phyloP scores from a whole-genome alignment of 2,113 vertebrate genomes.

The Epinephelus fuscoguttatus region DNA sequence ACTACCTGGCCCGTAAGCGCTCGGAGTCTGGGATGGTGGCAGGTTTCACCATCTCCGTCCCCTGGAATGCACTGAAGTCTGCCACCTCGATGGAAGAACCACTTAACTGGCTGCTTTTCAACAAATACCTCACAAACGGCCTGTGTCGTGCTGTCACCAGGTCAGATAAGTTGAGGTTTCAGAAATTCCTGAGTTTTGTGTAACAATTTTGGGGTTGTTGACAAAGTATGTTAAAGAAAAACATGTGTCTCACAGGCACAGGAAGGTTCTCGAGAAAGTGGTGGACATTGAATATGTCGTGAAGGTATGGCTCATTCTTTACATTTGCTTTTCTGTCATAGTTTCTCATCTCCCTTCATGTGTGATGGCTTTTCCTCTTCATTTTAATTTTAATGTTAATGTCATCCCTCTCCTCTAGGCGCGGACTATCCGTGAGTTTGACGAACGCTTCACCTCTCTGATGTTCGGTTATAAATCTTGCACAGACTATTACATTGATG shows the following conservation, averaged over 20 bases:
- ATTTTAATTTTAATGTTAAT: accelerated
- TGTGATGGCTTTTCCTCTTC: accelerated
- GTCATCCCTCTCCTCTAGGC: slow-evolving; percentile 74
- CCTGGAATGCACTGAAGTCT: slow-evolving; percentile 86
- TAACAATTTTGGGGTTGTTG: too few relatives aligned
- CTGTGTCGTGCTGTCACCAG: slow-evolving; percentile 71
- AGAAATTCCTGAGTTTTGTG: too few relatives aligned
- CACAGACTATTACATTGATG: slow-evolving; percentile 83
- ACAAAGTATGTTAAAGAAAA: too few relatives aligned
- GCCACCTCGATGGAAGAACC: slow-evolving; percentile 85
- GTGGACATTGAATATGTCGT: slow-evolving; percentile 86
- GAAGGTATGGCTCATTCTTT: slow-evolving; percentile 76
- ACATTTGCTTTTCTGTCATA: not conserved
- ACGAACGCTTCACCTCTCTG: slow-evolving; percentile 86
- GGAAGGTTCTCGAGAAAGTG: slow-evolving; percentile 83
- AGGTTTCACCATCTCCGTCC: slow-evolving; percentile 84
- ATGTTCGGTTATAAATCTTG: slow-evolving; percentile 87
- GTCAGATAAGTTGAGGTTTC: slow-evolving; percentile 42
- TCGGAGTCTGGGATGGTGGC: slow-evolving; percentile 79
- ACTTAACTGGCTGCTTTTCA: slow-evolving; percentile 89
- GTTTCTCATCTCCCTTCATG: accelerated
- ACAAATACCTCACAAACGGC: slow-evolving; percentile 76
- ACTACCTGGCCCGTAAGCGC: slow-evolving; percentile 84
- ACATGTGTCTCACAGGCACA: slow-evolving; percentile 75
- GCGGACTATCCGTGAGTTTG: slow-evolving; percentile 85